A percentile compares a stretch with the other conserved stretches of the same genome.
Conservation (phyloP, 2,888 invertebrate species). For the Lepeophtheirus nordmannii region DNA sequence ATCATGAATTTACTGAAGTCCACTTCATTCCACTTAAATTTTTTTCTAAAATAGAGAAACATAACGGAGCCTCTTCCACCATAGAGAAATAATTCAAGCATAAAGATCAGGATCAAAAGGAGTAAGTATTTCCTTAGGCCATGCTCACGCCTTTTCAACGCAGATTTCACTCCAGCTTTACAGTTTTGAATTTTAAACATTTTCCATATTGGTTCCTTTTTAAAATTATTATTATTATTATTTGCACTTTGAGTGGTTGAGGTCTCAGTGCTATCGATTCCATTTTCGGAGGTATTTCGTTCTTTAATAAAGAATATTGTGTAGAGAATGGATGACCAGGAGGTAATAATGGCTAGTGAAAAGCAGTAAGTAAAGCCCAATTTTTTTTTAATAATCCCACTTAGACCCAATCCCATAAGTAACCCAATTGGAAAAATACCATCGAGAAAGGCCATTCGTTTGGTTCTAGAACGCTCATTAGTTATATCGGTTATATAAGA, state of each 20-base stretch:
- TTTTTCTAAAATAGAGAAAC: conserved; percentile 2
- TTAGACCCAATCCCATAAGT: background rate
- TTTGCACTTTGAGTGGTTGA: background rate
- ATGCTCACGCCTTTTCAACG: background rate
- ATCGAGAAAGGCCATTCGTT: conserved; percentile 15
- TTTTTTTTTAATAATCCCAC: background rate
- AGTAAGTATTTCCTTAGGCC: background rate
- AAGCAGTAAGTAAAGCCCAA: conserved; percentile 15
- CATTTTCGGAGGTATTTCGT: background rate
- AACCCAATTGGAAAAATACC: conserved; percentile 9
- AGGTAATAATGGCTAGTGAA: background rate
- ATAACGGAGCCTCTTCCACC: background rate
- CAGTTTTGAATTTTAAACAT: background rate
- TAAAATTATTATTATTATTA: background rate
- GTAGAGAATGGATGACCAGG: conserved; percentile 6
- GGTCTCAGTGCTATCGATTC: background rate
- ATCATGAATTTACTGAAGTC: conserved; percentile 9
- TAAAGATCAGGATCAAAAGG: background rate
- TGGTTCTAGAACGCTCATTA: background rate
- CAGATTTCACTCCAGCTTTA: background rate
- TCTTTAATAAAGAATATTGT: conserved; percentile 7
- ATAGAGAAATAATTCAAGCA: background rate
- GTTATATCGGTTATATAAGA: conserved; percentile 14
- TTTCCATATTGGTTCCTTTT: background rate
- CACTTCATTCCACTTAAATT: background rate